Conservation (phyloP, 1,140 invertebrate species). For the Panagrolaimus sp. region DNA sequence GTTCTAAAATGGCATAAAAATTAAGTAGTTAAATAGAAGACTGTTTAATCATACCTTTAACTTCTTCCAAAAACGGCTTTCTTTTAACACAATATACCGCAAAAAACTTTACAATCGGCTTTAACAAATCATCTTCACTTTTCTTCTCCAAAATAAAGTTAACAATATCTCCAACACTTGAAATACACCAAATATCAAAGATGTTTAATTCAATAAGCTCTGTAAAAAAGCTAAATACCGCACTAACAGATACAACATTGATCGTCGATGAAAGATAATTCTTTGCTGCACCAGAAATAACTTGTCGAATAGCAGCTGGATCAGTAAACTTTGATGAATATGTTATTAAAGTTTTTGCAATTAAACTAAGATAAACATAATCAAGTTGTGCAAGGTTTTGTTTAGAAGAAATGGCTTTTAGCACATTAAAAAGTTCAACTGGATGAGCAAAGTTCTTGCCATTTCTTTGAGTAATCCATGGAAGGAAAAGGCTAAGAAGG, state of each 20-base stretch:
- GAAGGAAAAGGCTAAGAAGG: not conserved
- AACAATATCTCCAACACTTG: conserved; percentile 24
- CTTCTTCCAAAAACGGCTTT: not conserved
- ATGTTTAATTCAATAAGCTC: conserved; percentile 13
- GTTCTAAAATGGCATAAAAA: not conserved
- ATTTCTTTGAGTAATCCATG: not conserved
- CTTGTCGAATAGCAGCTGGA: not conserved
- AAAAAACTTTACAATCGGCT: conserved; percentile 17
- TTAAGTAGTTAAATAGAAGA: not conserved
- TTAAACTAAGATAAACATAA: not conserved
- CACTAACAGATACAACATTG: not conserved
- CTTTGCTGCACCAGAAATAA: not conserved
- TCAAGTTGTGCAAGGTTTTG: not conserved
- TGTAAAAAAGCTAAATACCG: conserved; percentile 16
- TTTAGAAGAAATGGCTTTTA: not conserved
- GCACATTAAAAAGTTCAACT: not conserved
- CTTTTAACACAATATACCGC: conserved; percentile 4
- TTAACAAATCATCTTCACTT: conserved; percentile 14
- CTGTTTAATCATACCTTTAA: conserved; percentile 17
- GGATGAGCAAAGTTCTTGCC: conserved; percentile 1
- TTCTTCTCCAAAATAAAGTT: conserved; percentile 9
- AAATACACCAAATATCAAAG: conserved; percentile 24
- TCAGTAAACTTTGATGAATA: conserved; percentile 2
- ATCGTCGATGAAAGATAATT: not conserved
- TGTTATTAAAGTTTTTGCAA: not conserved